phyloP scores from a whole-genome alignment of 1,140 invertebrate species.

The Dryas iulia region DNA sequence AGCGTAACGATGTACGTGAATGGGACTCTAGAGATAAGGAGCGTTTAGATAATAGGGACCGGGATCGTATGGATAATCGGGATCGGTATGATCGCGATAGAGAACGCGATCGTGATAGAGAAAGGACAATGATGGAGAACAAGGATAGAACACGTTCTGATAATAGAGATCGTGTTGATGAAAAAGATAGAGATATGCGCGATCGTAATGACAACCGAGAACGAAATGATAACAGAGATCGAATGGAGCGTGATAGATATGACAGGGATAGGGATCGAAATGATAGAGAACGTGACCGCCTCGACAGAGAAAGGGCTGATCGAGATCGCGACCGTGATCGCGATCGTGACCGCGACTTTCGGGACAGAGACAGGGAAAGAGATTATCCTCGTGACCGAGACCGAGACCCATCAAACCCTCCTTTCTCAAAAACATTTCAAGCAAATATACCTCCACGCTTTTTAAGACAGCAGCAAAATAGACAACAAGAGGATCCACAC shows the following conservation, averaged over 20 bases:
- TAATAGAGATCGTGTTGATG: constrained; percentile 50
- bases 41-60: constrained; percentile 62
- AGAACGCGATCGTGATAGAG: constrained; percentile 48
- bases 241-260: constrained; percentile 69
- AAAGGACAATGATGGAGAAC: constrained; percentile 48
- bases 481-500: constrained; percentile 67
- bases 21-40: constrained; percentile 66
- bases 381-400: constrained; percentile 33
- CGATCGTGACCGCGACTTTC: constrained; percentile 32
- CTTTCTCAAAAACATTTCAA: constrained; percentile 87
- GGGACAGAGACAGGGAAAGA: constrained; percentile 38
- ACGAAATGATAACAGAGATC: constrained; percentile 48
- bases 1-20: constrained; percentile 50
- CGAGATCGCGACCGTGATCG: constrained; percentile 44
- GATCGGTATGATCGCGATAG: constrained; percentile 54
- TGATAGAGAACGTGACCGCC: constrained; percentile 58
- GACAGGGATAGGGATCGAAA: constrained; percentile 71
- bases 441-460: constrained; percentile 92
- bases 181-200: constrained; percentile 64
- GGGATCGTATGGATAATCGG: constrained; percentile 59
- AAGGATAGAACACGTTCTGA: constrained; percentile 50
- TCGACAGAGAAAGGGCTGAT: constrained; percentile 44
- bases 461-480: constrained; percentile 86
- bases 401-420: constrained; percentile 66
- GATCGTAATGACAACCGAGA: constrained; percentile 71